Conservation (phyloP, 2,888 invertebrate genomes). For the Meiosimyza platycephala region DNA sequence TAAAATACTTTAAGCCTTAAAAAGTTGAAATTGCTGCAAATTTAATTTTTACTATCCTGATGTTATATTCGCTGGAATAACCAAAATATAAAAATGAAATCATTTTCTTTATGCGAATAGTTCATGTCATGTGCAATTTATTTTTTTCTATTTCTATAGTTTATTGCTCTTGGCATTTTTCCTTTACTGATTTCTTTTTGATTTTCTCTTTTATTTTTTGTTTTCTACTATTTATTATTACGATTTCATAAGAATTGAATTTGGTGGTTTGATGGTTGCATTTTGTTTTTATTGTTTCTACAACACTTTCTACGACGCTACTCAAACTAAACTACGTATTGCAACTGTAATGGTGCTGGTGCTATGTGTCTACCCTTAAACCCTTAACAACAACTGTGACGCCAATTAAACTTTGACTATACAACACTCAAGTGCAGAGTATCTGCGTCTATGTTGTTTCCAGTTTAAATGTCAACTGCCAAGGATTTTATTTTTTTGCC, state of each 20-base stretch:
- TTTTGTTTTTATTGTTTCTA: too few relatives aligned
- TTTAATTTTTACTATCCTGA: too few relatives aligned
- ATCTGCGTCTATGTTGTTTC: background rate
- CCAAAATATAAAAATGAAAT: too few relatives aligned
- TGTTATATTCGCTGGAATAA: too few relatives aligned
- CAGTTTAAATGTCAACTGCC: slow-evolving; percentile 52
- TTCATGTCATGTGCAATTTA: too few relatives aligned
- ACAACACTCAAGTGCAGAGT: slow-evolving; percentile 9
- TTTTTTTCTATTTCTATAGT: too few relatives aligned
- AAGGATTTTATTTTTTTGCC: slow-evolving; percentile 43
- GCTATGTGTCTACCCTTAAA: background rate
- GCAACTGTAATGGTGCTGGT: background rate
- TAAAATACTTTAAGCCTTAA: too few relatives aligned
- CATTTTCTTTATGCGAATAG: too few relatives aligned
- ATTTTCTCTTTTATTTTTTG: background rate
- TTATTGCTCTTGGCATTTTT: too few relatives aligned
- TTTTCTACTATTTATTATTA: background rate
- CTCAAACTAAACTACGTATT: background rate
- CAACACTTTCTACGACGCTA: too few relatives aligned
- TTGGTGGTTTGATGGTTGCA: background rate
- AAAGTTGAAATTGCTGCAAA: too few relatives aligned
- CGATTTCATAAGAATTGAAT: slow-evolving; percentile 15
- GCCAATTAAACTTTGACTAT: slow-evolving; percentile 29
- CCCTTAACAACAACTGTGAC: slow-evolving; percentile 10
- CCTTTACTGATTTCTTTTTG: background rate